These are phyloP conservation scores for Desmodus rotundus DNA, from an alignment of 2,113 vertebrate species.

Conservation along the genomic window DNA sequence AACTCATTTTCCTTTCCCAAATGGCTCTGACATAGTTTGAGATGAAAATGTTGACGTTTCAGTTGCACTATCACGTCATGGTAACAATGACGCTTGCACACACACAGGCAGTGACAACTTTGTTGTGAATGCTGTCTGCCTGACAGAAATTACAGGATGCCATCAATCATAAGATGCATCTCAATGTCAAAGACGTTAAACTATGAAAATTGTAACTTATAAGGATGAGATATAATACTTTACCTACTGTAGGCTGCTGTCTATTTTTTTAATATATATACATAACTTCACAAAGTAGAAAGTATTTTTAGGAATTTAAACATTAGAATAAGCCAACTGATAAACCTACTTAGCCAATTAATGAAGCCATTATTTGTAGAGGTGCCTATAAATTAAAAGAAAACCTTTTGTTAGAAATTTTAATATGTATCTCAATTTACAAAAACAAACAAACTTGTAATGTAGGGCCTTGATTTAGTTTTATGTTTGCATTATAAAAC, in stretches of 20 bases:
- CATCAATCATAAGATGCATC: not conserved
- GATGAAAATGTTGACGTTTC: not conserved
- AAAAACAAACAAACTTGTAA: not conserved
- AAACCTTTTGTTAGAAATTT: not conserved
- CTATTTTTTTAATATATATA: too few species aligned
- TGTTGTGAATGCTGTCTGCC: not conserved
- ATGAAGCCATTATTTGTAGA: not conserved
- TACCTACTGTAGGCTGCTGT: not conserved
- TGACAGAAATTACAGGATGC: not conserved
- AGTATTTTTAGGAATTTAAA: not conserved
- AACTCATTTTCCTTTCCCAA: not conserved
- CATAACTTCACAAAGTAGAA: not conserved
- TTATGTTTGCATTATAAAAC: not conserved
- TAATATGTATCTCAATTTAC: not conserved
- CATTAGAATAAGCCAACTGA: not conserved
- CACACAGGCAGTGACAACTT: not conserved
- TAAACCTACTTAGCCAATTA: not conserved
- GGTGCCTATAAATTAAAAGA: not conserved
- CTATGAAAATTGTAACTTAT: not conserved
- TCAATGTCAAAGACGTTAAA: conserved; percentile 33
- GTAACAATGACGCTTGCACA: not conserved
- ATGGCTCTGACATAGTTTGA: not conserved
- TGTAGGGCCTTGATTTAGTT: not conserved
- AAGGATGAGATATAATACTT: not conserved
- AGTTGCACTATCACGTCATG: not conserved